Conservation (phyloP, 2,888 invertebrate genomes). For the Eupithecia subumbrata region DNA sequence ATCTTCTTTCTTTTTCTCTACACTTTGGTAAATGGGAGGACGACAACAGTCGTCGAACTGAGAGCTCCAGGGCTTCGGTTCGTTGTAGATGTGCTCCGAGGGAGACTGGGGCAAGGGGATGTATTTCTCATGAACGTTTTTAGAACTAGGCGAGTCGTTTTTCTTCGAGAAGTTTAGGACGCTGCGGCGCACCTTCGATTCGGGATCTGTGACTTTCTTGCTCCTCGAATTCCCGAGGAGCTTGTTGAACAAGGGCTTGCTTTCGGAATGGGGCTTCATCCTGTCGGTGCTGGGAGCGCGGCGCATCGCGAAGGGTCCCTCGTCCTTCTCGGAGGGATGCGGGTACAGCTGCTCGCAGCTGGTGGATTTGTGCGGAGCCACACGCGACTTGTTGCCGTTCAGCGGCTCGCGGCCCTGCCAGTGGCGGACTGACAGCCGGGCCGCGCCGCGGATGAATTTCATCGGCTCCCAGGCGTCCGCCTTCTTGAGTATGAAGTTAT, state of each 20-base stretch:
- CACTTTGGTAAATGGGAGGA: slow-evolving; percentile 77
- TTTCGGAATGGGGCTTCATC: slow-evolving; percentile 70
- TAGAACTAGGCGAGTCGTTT: slow-evolving; percentile 64
- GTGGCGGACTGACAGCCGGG: slow-evolving; percentile 81
- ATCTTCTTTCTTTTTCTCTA: slow-evolving; percentile 74
- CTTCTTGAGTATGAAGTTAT: slow-evolving; percentile 83
- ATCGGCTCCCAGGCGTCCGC: slow-evolving; percentile 81
- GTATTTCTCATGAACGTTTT: slow-evolving; percentile 78
- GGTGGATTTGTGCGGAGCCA: slow-evolving; percentile 74
- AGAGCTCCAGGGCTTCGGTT: slow-evolving; percentile 71
- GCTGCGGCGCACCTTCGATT: slow-evolving; percentile 70
- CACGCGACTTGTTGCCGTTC: slow-evolving; percentile 70
- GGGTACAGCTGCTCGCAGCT: slow-evolving; percentile 81
- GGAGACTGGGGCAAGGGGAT: slow-evolving; percentile 72
- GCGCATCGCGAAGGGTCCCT: slow-evolving; percentile 71
- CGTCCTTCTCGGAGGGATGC: slow-evolving; percentile 67
- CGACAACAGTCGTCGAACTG: slow-evolving; percentile 74
- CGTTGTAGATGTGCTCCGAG: slow-evolving; percentile 75
- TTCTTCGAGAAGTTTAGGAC: slow-evolving; percentile 74
- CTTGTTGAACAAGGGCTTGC: slow-evolving; percentile 76
- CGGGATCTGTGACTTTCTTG: slow-evolving; percentile 72
- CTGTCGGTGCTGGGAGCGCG: slow-evolving; percentile 80
- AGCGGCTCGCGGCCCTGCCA: slow-evolving; percentile 80
- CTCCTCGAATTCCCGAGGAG: slow-evolving; percentile 73
- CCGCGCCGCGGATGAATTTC: slow-evolving; percentile 79